Evolutionary conservation across 30 jellyfish, hydroid and myxozoan species (phyloP).

Genomic region (Phacellophora camtschatica): DNA sequence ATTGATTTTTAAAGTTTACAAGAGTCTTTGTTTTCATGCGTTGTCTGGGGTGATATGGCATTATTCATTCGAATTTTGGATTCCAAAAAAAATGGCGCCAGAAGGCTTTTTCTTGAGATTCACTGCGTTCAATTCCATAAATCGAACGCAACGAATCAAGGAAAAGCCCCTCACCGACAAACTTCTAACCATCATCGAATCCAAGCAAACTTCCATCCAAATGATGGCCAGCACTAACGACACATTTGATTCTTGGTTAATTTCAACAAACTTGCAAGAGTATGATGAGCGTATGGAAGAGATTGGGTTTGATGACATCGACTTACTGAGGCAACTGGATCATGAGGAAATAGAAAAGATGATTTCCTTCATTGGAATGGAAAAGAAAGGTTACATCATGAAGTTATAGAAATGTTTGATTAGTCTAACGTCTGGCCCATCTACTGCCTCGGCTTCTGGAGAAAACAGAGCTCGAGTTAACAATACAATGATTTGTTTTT

Average conservation of each 20-base stretch:
- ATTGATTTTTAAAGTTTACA: too few species aligned
- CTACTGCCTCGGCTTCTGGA: conserved; percentile 25
- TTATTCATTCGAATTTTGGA: too few species aligned
- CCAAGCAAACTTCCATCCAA: not conserved
- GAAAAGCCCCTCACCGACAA: too few species aligned
- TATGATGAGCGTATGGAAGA: conserved; percentile 12
- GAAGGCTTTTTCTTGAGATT: too few species aligned
- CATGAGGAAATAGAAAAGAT: conserved; percentile 2
- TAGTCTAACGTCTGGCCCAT: conserved; percentile 19
- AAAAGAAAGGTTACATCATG: conserved; percentile 25
- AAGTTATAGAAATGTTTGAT: conserved; percentile 23
- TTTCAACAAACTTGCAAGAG: conserved; percentile 11
- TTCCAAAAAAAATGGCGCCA: too few species aligned
- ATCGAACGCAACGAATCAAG: too few species aligned
- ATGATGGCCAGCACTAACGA: not conserved
- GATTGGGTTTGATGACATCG: conserved; percentile 31
- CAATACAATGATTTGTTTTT: conserved; percentile 1
- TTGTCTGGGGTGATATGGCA: too few species aligned
- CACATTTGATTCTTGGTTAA: conserved; percentile 9
- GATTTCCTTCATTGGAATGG: conserved; percentile 12
- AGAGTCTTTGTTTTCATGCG: too few species aligned
- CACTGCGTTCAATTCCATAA: too few species aligned
- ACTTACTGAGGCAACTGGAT: conserved; percentile 8
- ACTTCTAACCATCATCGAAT: too few species aligned
- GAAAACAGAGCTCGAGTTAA: not conserved